phyloP scores from a whole-genome alignment of 2,888 invertebrate species.

The Caenorhabditis sinica region DNA sequence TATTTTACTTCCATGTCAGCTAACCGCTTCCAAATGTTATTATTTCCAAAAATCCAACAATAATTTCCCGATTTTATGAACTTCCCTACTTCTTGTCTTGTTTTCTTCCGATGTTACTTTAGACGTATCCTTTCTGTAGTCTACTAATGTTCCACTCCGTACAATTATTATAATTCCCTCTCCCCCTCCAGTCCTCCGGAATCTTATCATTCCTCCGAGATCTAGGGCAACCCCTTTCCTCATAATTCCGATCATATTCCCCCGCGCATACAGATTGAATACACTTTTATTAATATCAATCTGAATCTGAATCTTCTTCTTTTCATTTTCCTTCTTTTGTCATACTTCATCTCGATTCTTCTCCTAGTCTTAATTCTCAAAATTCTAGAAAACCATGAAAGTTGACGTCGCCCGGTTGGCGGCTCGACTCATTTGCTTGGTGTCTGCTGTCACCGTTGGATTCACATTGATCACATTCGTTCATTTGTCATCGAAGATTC shows the following conservation, averaged over 20 bases:
- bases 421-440: conserved; percentile 33
- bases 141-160: too few relatives aligned
- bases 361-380: neutral
- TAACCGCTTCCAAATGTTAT: too few relatives aligned
- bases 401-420: conserved; percentile 46
- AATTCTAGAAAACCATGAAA: conserved; percentile 11
- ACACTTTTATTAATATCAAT: neutral
- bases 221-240: conserved; percentile 10
- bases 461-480: conserved; percentile 34
- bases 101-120: too few relatives aligned
- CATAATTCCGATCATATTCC: too few relatives aligned
- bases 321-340: neutral
- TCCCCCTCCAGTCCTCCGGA: neutral
- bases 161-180: conserved; percentile 6
- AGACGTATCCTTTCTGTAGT: too few relatives aligned
- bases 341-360: neutral
- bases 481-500: conserved; percentile 38
- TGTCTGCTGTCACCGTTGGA: conserved; percentile 22
- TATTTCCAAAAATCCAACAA: too few relatives aligned
- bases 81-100: too few relatives aligned
- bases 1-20: too few relatives aligned
- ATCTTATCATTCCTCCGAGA: conserved; percentile 14
- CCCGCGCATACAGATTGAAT: neutral
- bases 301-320: neutral
- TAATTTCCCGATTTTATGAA: too few relatives aligned